Conservation (phyloP, 2,888 invertebrate genomes). For the Lordiphosa andalusiaca region DNA sequence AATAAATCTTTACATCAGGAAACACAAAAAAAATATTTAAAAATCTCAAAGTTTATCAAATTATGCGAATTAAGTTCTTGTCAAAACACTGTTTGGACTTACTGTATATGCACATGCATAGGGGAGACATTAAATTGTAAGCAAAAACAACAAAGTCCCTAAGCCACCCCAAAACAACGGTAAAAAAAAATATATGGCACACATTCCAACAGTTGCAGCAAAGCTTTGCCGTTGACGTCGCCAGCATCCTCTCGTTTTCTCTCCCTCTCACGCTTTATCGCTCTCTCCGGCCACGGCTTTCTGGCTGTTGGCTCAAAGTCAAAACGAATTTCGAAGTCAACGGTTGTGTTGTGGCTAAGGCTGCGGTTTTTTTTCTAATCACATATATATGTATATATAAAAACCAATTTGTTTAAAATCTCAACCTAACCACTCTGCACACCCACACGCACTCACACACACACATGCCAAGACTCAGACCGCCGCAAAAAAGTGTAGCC, state of each 20-base stretch:
- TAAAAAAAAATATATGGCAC: constrained; percentile 51
- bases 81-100: too few species aligned
- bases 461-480: constrained; percentile 19
- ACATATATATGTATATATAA: constrained; percentile 12
- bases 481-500: constrained; percentile 48
- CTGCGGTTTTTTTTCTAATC: constrained; percentile 49
- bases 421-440: background rate
- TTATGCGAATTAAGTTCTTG: too few species aligned
- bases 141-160: constrained; percentile 28
- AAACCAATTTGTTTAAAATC: constrained; percentile 15
- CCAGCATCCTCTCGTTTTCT: constrained; percentile 29
- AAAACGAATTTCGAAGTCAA: constrained; percentile 80
- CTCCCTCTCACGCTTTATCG: constrained; percentile 14
- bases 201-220: constrained; percentile 74
- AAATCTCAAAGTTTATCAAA: too few species aligned
- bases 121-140: constrained; percentile 70
- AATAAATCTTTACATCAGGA: too few species aligned
- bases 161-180: constrained; percentile 46
- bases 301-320: constrained; percentile 65
- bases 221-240: constrained; percentile 36
- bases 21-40: too few species aligned
- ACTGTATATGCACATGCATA: constrained; percentile 35
- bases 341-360: constrained; percentile 77
- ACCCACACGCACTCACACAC: constrained; percentile 10
- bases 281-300: constrained; percentile 11